Conservation (phyloP, 2,797 vertebrate species). For the Acestrorhynchus altus region DNA sequence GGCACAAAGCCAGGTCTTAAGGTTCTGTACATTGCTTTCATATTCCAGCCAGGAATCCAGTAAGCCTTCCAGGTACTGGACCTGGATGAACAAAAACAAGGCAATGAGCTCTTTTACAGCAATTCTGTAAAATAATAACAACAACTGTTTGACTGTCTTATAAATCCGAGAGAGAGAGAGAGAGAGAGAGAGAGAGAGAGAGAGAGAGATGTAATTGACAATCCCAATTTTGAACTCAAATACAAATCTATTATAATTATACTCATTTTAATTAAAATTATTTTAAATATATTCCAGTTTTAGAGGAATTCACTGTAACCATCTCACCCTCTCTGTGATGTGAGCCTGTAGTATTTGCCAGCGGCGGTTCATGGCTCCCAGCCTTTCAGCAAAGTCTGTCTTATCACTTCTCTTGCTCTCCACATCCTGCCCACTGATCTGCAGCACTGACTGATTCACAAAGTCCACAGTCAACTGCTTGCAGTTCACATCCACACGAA, state of each 20-base stretch:
- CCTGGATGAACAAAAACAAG: conserved; percentile 74
- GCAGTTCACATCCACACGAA: conserved; percentile 93
- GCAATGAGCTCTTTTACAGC: not conserved
- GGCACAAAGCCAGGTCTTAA: conserved; percentile 89
- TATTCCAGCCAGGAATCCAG: conserved; percentile 92
- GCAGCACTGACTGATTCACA: conserved; percentile 96
- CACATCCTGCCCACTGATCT: conserved; percentile 95
- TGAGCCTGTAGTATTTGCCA: conserved; percentile 92
- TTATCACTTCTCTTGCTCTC: conserved; percentile 96
- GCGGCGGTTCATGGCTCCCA: conserved; percentile 95
- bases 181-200: too few species aligned
- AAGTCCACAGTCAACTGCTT: conserved; percentile 97
- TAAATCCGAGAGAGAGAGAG: too few species aligned
- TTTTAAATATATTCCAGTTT: not conserved
- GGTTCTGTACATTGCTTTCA: conserved; percentile 86
- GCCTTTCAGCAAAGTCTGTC: conserved; percentile 94
- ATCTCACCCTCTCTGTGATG: conserved; percentile 50
- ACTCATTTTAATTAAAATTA: not conserved
- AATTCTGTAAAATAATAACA: too few species aligned
- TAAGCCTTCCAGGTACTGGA: conserved; percentile 88
- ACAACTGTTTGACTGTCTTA: too few species aligned
- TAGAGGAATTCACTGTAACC: not conserved
- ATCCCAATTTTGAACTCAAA: not conserved
- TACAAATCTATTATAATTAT: too few species aligned
- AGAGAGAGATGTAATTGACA: not conserved